Evolutionary conservation across 2,888 invertebrate genomes (phyloP), one percentile per base, ranked within the genome.

Genomic region (Zygogramma bicolorata): DNA sequence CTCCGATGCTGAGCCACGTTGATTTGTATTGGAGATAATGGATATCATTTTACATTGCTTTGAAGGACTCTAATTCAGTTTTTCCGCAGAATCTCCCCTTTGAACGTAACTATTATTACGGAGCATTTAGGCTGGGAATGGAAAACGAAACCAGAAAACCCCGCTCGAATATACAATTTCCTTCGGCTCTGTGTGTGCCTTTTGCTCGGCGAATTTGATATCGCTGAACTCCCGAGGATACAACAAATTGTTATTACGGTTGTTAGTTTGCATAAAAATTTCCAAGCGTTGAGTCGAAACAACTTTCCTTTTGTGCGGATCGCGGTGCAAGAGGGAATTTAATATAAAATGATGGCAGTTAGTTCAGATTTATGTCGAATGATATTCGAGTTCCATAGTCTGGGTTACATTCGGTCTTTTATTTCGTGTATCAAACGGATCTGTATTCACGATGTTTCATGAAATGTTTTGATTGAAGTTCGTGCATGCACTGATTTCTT

Each of bases 181-280:
- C 29, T 31, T 27, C 46, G 46, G 46, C 29, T 46, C 46, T 49
- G 42, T 29, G 29, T 46, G 10, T 10, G 27, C 31, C 46, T 29
- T 62, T 29, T n/a, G 67, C 31, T 27, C 27, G 42, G 20, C 31
- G 61, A 68, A 68, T 61, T 68, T 46, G 68, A 68, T 68, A 68
- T 68, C 49, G 68, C 68, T 65, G 68, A 68, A 71, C 68, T 63
- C 53, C 34, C 38, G 59, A 63, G 63, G 71, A 68, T 59, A 59
- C 29, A 58, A 59, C 68, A 38, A 68, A 71, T 68, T 63, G 71
- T 68, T 71, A 66, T 71, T 66, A 62, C 29, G 67, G 62, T 58
- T 59, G 67, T 71, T 71, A 67, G 58, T 71, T 71, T 71, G 71
- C 67, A 71, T 71, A 58, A 63, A 67, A 71, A 71, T 67, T 62